Evolutionary conservation across 2,797 vertebrate species (phyloP).

Genomic region (Pipistrellus nathusii): DNA sequence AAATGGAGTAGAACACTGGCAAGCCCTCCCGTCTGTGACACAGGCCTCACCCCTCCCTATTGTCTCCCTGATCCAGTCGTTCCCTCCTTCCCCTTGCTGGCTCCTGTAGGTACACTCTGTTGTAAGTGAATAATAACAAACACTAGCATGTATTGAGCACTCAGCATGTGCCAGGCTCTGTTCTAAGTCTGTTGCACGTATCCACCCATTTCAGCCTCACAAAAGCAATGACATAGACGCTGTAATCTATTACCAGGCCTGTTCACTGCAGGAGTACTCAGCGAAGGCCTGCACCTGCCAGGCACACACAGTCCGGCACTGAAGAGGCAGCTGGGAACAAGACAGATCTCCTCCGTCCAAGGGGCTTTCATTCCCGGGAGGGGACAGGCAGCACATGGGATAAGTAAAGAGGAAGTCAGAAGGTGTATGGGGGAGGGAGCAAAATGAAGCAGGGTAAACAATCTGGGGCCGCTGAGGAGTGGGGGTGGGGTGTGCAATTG

Average conservation of each 20-base stretch:
- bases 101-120: neutral
- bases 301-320: neutral
- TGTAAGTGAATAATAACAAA: neutral
- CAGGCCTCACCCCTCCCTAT: neutral
- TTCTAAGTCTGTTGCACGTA: neutral
- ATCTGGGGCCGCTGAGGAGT: neutral
- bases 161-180: neutral
- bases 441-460: neutral
- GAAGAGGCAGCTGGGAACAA: neutral
- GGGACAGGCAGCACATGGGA: neutral
- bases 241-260: neutral
- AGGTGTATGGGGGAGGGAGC: neutral
- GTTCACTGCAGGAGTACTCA: neutral
- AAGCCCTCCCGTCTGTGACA: accelerated
- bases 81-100: neutral
- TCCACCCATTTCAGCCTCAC: neutral
- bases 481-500: neutral
- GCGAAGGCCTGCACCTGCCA: neutral
- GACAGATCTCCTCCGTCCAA: neutral
- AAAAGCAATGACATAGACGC: neutral
- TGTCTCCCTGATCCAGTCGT: neutral
- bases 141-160: accelerated
- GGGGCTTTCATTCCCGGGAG: neutral
- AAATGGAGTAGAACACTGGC: neutral
- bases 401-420: neutral